phyloP scores from a whole-genome alignment of 2,797 vertebrate genomes.

The Eleutherodactylus coqui region DNA sequence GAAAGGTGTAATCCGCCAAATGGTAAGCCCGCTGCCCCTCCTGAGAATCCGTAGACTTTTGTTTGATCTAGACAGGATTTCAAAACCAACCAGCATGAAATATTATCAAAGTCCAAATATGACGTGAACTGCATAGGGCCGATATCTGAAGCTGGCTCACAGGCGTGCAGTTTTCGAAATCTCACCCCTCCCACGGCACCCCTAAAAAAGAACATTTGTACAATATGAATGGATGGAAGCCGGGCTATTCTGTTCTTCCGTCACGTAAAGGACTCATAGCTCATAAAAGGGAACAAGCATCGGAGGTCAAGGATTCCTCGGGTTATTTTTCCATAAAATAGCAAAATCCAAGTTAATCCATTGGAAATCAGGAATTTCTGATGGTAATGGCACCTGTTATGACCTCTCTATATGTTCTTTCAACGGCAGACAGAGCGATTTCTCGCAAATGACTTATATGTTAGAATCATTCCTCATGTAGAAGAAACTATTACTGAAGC shows the following conservation, averaged over 20 bases:
- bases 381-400: conserved; percentile 50
- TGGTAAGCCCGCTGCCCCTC: background rate
- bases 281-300: background rate
- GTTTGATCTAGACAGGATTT: conserved; percentile 37
- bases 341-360: conserved; percentile 36
- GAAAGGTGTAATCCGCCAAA: conserved; percentile 22
- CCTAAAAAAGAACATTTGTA: background rate
- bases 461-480: background rate
- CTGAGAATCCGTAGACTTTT: conserved; percentile 1
- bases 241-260: background rate
- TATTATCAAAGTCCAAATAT: conserved; percentile 38
- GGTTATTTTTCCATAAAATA: background rate
- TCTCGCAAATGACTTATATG: background rate
- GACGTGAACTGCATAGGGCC: background rate
- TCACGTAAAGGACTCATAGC: background rate
- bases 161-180: background rate
- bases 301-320: background rate
- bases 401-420: conserved; percentile 1
- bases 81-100: conserved; percentile 43
- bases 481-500: too few species aligned
- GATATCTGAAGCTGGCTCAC: background rate
- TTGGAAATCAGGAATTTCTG: conserved; percentile 50
- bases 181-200: background rate
- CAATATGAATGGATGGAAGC: background rate
- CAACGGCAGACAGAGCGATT: conserved; percentile 2